Evolutionary conservation across 2,888 invertebrate species (phyloP), one percentile per base, ranked within the genome.

Genomic region (Nesidiocoris tenuis): DNA sequence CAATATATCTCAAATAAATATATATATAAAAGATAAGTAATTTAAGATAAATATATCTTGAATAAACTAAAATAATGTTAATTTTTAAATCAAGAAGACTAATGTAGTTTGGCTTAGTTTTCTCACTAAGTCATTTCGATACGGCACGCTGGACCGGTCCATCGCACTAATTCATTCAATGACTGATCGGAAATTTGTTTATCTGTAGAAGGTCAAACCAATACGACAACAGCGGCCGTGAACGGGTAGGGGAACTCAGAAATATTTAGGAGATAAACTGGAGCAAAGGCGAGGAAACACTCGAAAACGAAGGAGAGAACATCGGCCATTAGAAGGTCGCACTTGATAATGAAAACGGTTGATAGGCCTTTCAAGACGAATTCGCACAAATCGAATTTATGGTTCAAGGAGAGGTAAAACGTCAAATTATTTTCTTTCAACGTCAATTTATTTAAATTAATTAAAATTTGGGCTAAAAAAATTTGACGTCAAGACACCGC

Each of bases 121-220:
- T n/a, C n/a, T n/a, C n/a, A n/a, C n/a, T n/a, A n/a, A n/a, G n/a
- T n/a, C n/a, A n/a, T n/a, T n/a, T n/a, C n/a, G n/a, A n/a, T n/a
- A n/a, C n/a, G n/a, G n/a, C n/a, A n/a, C n/a, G n/a, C n/a, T n/a
- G n/a, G n/a, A n/a, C n/a, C n/a, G n/a, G n/a, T n/a, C n/a, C n/a
- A n/a, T n/a, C n/a, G n/a, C n/a, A n/a, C n/a, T n/a, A n/a, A n/a
- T n/a, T n/a, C n/a, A n/a, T n/a, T n/a, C n/a, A n/a, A n/a, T n/a
- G n/a, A n/a, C 39, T 39, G 12, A 39, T 39, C 39, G 39, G 12
- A 39, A 39, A 39, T 39, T 39, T 39, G 39, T 39, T 39, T 7
- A 39, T 39, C 39, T 3, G 39, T 39, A 39, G 39, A 75, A 75
- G 75, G 75, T 75, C 75, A 75, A 66, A 66, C 22, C 75, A 74